These are phyloP conservation scores for Dipodomys spectabilis DNA, from an alignment of 2,113 vertebrate species.

Conservation along the genomic window DNA sequence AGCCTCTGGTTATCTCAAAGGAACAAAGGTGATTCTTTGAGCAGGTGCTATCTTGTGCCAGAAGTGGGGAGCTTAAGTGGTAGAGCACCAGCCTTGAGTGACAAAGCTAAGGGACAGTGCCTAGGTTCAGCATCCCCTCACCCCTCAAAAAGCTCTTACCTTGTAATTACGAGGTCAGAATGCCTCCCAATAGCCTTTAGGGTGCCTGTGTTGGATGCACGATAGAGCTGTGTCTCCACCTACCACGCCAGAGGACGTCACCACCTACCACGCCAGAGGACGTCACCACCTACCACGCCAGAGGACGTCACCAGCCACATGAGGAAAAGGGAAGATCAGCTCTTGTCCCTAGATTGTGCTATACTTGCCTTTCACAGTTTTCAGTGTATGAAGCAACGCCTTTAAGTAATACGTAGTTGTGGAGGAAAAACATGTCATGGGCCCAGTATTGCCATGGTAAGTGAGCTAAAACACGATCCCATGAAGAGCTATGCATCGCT, in stretches of 20 bases:
- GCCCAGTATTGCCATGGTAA: conserved; percentile 39
- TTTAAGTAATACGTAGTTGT: conserved; percentile 1
- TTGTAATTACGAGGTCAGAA: neutral
- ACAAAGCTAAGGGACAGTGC: neutral
- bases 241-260: neutral
- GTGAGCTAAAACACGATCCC: conserved; percentile 48
- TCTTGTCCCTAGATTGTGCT: neutral
- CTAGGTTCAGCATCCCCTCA: neutral
- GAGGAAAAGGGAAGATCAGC: neutral
- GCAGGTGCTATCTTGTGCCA: neutral
- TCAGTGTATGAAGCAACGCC: conserved; percentile 25
- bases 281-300: neutral
- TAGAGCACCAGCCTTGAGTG: too few relatives aligned
- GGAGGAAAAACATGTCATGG: neutral
- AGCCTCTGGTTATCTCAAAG: conserved; percentile 2
- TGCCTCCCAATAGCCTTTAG: neutral
- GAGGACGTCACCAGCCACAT: neutral
- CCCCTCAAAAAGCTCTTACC: too few relatives aligned
- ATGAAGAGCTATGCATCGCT: conserved; percentile 39
- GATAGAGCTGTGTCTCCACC: neutral
- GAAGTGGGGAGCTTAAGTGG: neutral
- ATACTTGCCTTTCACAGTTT: neutral
- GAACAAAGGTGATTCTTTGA: neutral
- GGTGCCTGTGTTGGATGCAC: neutral
- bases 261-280: neutral